A percentile compares a stretch with the other conserved stretches of the same genome.
Evolutionary conservation across 2,888 invertebrate genomes (phyloP).

Genomic region (Anoplius nigerrimus): DNA sequence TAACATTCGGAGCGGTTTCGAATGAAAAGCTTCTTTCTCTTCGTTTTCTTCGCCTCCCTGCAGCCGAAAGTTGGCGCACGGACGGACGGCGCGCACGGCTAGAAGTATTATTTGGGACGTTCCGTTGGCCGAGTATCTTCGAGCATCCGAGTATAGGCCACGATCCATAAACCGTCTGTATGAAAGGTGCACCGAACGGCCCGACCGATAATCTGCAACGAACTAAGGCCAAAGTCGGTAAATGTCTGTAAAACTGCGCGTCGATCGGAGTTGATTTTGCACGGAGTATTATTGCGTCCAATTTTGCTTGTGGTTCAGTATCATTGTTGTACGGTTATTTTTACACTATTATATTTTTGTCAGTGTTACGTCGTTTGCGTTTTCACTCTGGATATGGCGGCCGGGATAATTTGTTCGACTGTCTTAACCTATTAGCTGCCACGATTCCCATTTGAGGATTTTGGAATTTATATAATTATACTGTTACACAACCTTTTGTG

Average conservation of each 20-base stretch:
- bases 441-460: too few species aligned
- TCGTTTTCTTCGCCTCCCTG: background rate
- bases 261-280: background rate
- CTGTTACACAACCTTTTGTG: too few species aligned
- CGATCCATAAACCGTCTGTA: slow-evolving; percentile 65
- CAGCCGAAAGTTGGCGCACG: slow-evolving; percentile 25
- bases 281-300: too few species aligned
- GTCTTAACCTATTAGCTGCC: too few species aligned
- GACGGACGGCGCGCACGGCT: slow-evolving; percentile 52
- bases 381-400: too few species aligned
- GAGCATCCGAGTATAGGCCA: slow-evolving; percentile 62
- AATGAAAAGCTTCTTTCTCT: background rate
- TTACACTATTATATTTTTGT: too few species aligned
- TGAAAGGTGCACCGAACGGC: slow-evolving; percentile 54
- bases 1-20: background rate
- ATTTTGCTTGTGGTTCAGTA: too few species aligned
- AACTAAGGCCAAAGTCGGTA: too few species aligned
- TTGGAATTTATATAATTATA: too few species aligned
- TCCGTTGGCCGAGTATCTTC: slow-evolving; percentile 72
- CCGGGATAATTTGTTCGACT: too few species aligned
- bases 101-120: slow-evolving; percentile 72
- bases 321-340: background rate
- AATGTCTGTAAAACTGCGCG: background rate
- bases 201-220: slow-evolving; percentile 2
- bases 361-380: too few species aligned